A percentile compares a stretch with the other conserved stretches of the same genome.
phyloP scores from a whole-genome alignment of 2,113 vertebrate genomes.

The Lontra canadensis region DNA sequence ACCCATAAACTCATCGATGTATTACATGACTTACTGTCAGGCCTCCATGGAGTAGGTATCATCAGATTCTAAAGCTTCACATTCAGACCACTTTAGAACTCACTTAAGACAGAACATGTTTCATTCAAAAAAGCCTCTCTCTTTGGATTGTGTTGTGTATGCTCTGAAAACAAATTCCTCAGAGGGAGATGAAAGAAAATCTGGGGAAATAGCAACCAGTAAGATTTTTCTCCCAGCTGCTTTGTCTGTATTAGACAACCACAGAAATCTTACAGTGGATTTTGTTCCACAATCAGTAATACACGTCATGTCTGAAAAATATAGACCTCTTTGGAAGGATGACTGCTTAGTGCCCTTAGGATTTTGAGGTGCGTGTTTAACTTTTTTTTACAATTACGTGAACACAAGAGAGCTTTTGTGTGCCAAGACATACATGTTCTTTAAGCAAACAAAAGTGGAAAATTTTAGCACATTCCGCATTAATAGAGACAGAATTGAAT shows the following conservation, averaged over 20 bases:
- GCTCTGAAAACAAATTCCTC: slow-evolving; percentile 65
- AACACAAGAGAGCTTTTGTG: slow-evolving; percentile 73
- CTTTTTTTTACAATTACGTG: slow-evolving; percentile 33
- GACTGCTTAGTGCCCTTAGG: slow-evolving; percentile 62
- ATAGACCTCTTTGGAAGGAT: slow-evolving; percentile 68
- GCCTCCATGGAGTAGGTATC: slow-evolving; percentile 28
- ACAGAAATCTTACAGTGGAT: slow-evolving; percentile 57
- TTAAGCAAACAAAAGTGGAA: slow-evolving; percentile 75
- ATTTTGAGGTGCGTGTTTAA: slow-evolving; percentile 64
- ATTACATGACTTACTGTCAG: slow-evolving; percentile 68
- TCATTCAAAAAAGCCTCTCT: slow-evolving; percentile 54
- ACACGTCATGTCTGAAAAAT: slow-evolving; percentile 74
- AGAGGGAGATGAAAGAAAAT: slow-evolving; percentile 60
- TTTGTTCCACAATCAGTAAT: slow-evolving; percentile 69
- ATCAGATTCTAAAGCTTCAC: slow-evolving; percentile 48
- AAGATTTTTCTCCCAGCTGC: slow-evolving; percentile 35
- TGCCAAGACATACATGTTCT: slow-evolving; percentile 63
- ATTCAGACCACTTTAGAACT: slow-evolving; percentile 55
- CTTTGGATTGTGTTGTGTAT: neutral
- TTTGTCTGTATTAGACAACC: slow-evolving; percentile 71
- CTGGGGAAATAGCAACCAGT: slow-evolving; percentile 41
- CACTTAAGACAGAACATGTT: slow-evolving; percentile 53
- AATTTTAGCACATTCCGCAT: slow-evolving; percentile 66
- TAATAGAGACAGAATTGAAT: slow-evolving; percentile 77
- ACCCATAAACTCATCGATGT: slow-evolving; percentile 67